Evolutionary conservation across 1,140 invertebrate genomes (phyloP), one percentile per base, ranked within the genome.

Genomic region (Tetramorium parvispinum): DNA sequence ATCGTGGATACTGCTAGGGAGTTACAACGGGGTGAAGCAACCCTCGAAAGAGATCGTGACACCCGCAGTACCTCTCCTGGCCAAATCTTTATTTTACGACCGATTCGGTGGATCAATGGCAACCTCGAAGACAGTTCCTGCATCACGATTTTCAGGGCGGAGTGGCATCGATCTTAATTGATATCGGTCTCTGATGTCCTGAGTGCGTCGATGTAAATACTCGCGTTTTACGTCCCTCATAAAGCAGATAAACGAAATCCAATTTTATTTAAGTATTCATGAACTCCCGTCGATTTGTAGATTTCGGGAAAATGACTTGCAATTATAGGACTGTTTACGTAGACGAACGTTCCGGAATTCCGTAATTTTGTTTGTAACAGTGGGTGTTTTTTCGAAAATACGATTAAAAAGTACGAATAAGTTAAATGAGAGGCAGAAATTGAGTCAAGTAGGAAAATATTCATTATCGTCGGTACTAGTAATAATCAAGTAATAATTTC

Each of bases 31-130:
- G 73, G 53, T 66, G 57, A 92, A 75, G 81, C 70, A 86, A 86
- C 85, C 87, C 89, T 87, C 63, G 73, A 51, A 86, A 89, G 76
- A 88, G 55, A 82, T 55, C 68, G 73, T 65, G 61, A 24, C 55
- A 63, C 37, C 27, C 76, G 43, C 49, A 24, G 77, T 61, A 88
- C 57, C 65, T 79, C 85, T 77, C 57, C 71, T 66, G 73, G 81
- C 86, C 77, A 90, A 92, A 92, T 93, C 91, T 93, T 93, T 91
- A 91, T 91, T 93, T 90, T 92, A 92, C 83, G 87, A 88, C 43
- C 86, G 83, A 89, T 91, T 70, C 55, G 32, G 8, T 55, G 49
- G 70, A 91, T 91, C 89, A 86, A 92, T 89, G 82, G 73, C 51
- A 61, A 53, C 66, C 83, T 49, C 78, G 70, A 87, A 61, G 70